Percentiles rank a stretch among this genome's conserved stretches.
phyloP scores from a whole-genome alignment of 2,888 invertebrate genomes.

The Eupithecia dodoneata region DNA sequence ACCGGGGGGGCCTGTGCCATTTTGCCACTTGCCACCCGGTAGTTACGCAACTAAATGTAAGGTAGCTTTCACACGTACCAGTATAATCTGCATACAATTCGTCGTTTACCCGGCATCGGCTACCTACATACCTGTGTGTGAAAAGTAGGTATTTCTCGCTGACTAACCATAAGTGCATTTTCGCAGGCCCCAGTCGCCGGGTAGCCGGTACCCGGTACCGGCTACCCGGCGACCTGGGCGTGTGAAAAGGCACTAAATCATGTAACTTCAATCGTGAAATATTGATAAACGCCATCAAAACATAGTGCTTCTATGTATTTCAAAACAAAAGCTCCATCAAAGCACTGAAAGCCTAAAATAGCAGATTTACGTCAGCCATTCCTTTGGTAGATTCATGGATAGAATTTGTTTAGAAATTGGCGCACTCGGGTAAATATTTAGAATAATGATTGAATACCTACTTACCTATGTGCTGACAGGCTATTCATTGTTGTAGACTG shows the following conservation, averaged over 20 bases:
- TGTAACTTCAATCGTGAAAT: conserved; percentile 2
- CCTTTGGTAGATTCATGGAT: conserved; percentile 39
- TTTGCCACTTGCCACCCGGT: too few species aligned
- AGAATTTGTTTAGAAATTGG: conserved; percentile 46
- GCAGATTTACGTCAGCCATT: conserved; percentile 62
- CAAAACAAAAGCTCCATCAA: conserved; percentile 47
- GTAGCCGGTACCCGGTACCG: too few species aligned
- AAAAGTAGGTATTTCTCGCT: background rate
- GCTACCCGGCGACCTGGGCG: too few species aligned
- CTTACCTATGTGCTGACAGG: conserved; percentile 13
- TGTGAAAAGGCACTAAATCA: background rate
- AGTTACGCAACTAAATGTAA: too few species aligned
- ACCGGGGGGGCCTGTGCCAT: too few species aligned
- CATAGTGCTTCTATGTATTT: conserved; percentile 48
- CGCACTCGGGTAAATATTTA: conserved; percentile 59
- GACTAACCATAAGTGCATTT: background rate
- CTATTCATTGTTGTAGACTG: background rate
- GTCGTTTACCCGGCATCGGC: too few species aligned
- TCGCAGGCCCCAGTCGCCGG: too few species aligned
- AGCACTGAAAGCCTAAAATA: conserved; percentile 52
- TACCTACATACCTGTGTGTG: too few species aligned
- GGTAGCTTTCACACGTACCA: too few species aligned
- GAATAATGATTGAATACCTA: conserved; percentile 25
- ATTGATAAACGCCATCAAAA: conserved; percentile 6
- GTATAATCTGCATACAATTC: too few species aligned